A percentile compares a stretch with the other conserved stretches of the same genome.
Evolutionary conservation across 2,797 vertebrate genomes (phyloP).

Genomic region (Apogon talboti): DNA sequence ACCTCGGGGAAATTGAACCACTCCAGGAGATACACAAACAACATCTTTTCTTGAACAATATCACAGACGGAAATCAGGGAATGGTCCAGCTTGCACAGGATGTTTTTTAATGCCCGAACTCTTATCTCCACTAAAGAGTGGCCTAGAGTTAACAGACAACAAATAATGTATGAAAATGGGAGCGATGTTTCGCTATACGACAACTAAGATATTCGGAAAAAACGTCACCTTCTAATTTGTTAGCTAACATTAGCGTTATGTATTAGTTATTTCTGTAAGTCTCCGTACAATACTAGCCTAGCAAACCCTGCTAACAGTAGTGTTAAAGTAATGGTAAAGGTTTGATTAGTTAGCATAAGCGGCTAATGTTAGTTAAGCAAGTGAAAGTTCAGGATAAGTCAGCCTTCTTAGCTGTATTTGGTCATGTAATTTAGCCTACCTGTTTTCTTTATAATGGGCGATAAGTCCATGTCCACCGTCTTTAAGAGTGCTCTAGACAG

Average conservation of each 20-base stretch:
- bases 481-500: neutral
- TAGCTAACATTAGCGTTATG: neutral
- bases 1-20: slow-evolving; percentile 96
- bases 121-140: slow-evolving; percentile 93
- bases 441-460: slow-evolving; percentile 83
- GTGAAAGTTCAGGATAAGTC: slow-evolving; percentile 25
- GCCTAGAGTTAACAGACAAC: slow-evolving; percentile 74
- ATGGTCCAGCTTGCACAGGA: slow-evolving; percentile 91
- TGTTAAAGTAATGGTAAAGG: neutral
- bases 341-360: slow-evolving; percentile 29
- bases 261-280: neutral
- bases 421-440: slow-evolving; percentile 68
- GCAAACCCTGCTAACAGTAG: neutral
- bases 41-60: slow-evolving; percentile 87
- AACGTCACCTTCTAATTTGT: neutral
- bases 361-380: neutral
- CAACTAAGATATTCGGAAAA: neutral
- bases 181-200: neutral
- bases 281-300: neutral
- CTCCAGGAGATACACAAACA: slow-evolving; percentile 89
- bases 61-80: slow-evolving; percentile 86
- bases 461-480: slow-evolving; percentile 78
- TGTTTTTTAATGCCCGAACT: slow-evolving; percentile 89
- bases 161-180: neutral
- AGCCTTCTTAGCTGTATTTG: neutral